phyloP scores from a whole-genome alignment of 1,140 invertebrate genomes.

The Eufriesea mexicana region DNA sequence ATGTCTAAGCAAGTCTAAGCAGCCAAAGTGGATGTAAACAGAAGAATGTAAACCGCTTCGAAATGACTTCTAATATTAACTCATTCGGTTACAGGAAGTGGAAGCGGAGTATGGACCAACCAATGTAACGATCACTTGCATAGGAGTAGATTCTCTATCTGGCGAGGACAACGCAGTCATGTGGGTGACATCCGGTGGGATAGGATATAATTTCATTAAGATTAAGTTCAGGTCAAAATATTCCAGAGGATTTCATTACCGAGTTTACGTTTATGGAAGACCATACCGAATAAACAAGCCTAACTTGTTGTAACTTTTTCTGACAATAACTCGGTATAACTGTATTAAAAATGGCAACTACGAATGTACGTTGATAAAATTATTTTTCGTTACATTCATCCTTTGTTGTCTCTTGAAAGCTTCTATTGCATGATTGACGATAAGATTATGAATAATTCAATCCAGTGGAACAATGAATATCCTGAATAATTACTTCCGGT shows the following conservation, averaged over 20 bases:
- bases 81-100: conserved; percentile 59
- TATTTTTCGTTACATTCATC: neutral
- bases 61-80: neutral
- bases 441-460: neutral
- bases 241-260: conserved; percentile 63
- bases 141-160: conserved; percentile 66
- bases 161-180: conserved; percentile 65
- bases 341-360: neutral
- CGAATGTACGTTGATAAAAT: neutral
- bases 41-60: neutral
- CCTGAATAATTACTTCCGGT: neutral
- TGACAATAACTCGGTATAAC: neutral
- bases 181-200: conserved; percentile 65
- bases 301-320: neutral
- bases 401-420: neutral
- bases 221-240: conserved; percentile 69
- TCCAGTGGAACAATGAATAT: neutral
- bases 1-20: neutral
- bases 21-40: neutral
- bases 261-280: conserved; percentile 68
- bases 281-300: conserved; percentile 17
- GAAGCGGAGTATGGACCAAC: conserved; percentile 69
- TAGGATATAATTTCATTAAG: conserved; percentile 64
- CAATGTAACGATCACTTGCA: conserved; percentile 66
- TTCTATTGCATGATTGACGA: neutral